Percentiles rank a stretch among this genome's conserved stretches.
Evolutionary conservation across 1,140 invertebrate genomes (phyloP).

Genomic region (Lasaia peninsularis): DNA sequence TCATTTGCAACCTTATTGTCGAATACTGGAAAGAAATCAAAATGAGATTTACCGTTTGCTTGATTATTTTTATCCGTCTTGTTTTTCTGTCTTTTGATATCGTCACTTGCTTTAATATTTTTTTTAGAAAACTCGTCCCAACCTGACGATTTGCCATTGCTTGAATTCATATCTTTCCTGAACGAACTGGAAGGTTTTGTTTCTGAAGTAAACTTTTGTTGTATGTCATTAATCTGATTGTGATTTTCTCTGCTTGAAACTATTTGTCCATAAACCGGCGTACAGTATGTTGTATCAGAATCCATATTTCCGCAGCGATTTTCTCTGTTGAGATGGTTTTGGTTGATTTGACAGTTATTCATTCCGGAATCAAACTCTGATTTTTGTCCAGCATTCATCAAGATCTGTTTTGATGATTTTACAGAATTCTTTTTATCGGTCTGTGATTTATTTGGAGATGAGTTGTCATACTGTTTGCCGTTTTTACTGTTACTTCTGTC

Average conservation of each 20-base stretch:
- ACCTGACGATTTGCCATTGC: slow-evolving; percentile 44
- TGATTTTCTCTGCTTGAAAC: slow-evolving; percentile 68
- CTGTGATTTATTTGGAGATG: slow-evolving; percentile 40
- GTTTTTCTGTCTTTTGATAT: slow-evolving; percentile 45
- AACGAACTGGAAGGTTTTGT: slow-evolving; percentile 65
- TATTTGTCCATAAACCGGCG: slow-evolving; percentile 65
- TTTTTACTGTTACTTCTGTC: slow-evolving; percentile 40
- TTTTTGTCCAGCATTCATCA: slow-evolving; percentile 66
- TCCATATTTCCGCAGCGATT: slow-evolving; percentile 43
- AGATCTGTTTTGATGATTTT: slow-evolving; percentile 67
- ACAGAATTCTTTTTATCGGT: slow-evolving; percentile 49
- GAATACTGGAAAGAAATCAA: slow-evolving; percentile 67
- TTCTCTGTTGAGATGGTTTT: slow-evolving; percentile 47
- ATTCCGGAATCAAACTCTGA: slow-evolving; percentile 70
- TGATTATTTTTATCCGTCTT: slow-evolving; percentile 47
- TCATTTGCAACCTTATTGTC: slow-evolving; percentile 55
- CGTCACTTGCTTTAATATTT: slow-evolving; percentile 44
- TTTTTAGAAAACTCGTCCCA: slow-evolving; percentile 66
- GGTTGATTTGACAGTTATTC: slow-evolving; percentile 65
- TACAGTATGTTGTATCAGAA: slow-evolving; percentile 66
- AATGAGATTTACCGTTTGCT: slow-evolving; percentile 61
- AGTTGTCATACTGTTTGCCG: slow-evolving; percentile 37
- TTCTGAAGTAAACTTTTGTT: slow-evolving; percentile 56
- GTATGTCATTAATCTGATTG: slow-evolving; percentile 70
- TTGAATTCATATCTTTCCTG: slow-evolving; percentile 58